phyloP scores from a whole-genome alignment of 2,888 invertebrate genomes.

The Hypsopygia costalis region DNA sequence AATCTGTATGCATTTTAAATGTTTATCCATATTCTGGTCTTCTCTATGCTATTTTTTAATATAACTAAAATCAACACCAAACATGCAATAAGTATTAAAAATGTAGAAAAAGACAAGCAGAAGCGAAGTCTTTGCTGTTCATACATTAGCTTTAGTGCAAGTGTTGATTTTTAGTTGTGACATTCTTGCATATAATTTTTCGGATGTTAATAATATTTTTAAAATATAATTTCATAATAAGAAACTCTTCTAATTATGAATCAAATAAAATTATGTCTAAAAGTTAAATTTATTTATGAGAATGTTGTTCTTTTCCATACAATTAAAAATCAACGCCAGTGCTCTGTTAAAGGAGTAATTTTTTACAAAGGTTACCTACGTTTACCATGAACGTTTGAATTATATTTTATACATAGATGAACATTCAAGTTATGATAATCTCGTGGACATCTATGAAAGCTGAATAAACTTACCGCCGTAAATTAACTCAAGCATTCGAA shows the following conservation, averaged over 20 bases:
- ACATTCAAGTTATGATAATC: not conserved
- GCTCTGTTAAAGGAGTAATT: too few relatives aligned
- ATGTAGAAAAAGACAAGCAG: not conserved
- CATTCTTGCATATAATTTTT: slow-evolving; percentile 12
- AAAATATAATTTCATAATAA: too few relatives aligned
- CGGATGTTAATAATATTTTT: too few relatives aligned
- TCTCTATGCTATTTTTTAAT: too few relatives aligned
- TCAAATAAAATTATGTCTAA: too few relatives aligned
- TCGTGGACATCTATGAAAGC: not conserved
- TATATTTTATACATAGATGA: not conserved
- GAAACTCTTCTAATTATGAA: too few relatives aligned
- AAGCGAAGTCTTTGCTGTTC: not conserved
- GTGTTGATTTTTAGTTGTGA: not conserved
- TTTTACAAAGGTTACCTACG: too few relatives aligned
- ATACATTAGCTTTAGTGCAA: not conserved
- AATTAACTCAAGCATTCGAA: slow-evolving; percentile 9
- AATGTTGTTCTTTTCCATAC: too few relatives aligned
- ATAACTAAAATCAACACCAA: not conserved
- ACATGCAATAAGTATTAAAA: not conserved
- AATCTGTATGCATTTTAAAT: too few relatives aligned
- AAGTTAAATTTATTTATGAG: too few relatives aligned
- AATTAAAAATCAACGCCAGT: not conserved
- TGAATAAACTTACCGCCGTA: not conserved
- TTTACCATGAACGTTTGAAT: too few relatives aligned
- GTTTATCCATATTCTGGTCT: too few relatives aligned